Base-by-base conservation (phyloP, 1,140 invertebrate genomes). In the Habropoda laboriosa region DNA sequence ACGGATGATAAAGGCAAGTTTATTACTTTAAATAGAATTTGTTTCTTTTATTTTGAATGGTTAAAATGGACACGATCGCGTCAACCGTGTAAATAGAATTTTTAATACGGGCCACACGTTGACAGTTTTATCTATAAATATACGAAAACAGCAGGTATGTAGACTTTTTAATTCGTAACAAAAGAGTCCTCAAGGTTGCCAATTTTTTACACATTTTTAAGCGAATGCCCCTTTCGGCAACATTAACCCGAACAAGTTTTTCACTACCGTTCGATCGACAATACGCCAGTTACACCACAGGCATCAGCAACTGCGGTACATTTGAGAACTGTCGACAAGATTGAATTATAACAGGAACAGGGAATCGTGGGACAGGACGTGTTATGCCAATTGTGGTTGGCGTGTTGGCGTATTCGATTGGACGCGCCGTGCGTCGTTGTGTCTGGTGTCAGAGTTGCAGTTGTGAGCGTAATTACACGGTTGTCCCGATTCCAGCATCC, bases 311-410 rank as follows among this genome's bases (percentile, higher is more conserved):
- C 70, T 12, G 24, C 21, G 30, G 24, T 18, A 27, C 27, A 21
- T 27, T 64, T 6, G 60, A 74, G 72, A 57, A 42, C 55, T 55
- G 38, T 57, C 64, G 63, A 60, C 66, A 32, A 21, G 64, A 49
- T 70, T 70, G 66, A 70, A 77, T 77, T 77, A 70, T 77, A 49
- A 70, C 42, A 60, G 64, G 42, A 60, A 58, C 74, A 16, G 40
- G 40, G 64, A 57, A 70, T 70, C 75, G 40, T 57, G 18, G 40
- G 21, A 30, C 75, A 60, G 38, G 53, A 21, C 53, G 38, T 58
- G 40, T 58, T 60, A 70, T 58, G 42, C 51, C 64, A 70, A 60
- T 77, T 70, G 75, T 35, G 53, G 53, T 47, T 42, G 73, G 47
- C 18, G 40, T 27, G 49, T 66, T 60, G 63, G 27, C 51, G 16